phyloP scores from a whole-genome alignment of 37 sponge, comb jelly and placozoan genomes.

The Dysidea cf. avara region DNA sequence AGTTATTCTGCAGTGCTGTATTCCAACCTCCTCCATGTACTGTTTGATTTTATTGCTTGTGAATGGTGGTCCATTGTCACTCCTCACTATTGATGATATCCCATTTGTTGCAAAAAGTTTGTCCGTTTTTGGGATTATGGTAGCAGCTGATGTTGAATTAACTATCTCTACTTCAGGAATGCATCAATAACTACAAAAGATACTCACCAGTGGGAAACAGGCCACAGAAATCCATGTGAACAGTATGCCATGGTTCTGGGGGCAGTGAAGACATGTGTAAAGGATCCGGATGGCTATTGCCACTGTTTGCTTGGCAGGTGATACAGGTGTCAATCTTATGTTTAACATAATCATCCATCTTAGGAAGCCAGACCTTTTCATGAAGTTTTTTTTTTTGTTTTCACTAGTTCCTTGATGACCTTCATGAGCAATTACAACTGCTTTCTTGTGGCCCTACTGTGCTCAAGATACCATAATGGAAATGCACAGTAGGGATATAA shows the following conservation, averaged over 20 bases:
- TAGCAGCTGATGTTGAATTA: background rate
- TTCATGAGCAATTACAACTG: background rate
- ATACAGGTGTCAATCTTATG: too few relatives aligned
- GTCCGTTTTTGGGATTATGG: slow-evolving; percentile 4
- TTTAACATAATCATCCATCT: too few relatives aligned
- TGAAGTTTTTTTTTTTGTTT: background rate
- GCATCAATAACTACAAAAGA: slow-evolving; percentile 9
- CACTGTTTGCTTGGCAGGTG: slow-evolving; percentile 8
- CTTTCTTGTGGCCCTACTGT: too few relatives aligned
- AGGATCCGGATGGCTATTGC: too few relatives aligned
- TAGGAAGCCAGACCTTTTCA: slow-evolving; percentile 3
- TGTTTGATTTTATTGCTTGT: slow-evolving; percentile 1
- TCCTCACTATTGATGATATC: background rate
- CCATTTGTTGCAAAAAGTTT: background rate
- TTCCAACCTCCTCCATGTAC: slow-evolving; percentile 18
- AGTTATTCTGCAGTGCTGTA: slow-evolving; percentile 11
- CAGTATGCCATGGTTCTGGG: slow-evolving; percentile 50
- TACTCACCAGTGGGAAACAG: slow-evolving; percentile 21
- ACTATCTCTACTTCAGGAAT: slow-evolving; percentile 6
- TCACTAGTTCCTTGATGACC: background rate
- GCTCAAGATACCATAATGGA: too few relatives aligned
- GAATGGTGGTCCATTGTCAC: slow-evolving; percentile 3
- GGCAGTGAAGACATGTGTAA: slow-evolving; percentile 46
- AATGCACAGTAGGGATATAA: too few relatives aligned
- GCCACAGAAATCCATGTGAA: slow-evolving; percentile 26